Conservation (phyloP, 2,113 vertebrate species). For the Glaucomys volans region DNA sequence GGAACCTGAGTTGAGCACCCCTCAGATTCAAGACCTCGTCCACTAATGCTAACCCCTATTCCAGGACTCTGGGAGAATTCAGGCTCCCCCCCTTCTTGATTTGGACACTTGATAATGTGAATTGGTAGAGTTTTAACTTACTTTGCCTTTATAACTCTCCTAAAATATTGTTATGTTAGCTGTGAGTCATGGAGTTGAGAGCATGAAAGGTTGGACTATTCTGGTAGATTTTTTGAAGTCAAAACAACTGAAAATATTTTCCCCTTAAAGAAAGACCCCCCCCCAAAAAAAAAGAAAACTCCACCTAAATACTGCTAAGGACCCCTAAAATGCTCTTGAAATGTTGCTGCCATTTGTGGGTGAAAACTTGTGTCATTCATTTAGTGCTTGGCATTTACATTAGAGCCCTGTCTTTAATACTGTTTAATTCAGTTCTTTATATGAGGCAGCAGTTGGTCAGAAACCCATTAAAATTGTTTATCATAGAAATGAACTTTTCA, state of each 20-base stretch:
- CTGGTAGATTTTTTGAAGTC: neutral
- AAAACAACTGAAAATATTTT: neutral
- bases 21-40: neutral
- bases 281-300: too few species aligned
- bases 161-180: neutral
- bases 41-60: neutral
- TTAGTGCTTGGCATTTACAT: conserved; percentile 10
- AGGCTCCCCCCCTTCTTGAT: neutral
- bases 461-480: neutral
- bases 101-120: neutral
- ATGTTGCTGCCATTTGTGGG: neutral
- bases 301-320: neutral
- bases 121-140: neutral
- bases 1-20: neutral
- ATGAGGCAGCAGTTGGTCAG: neutral
- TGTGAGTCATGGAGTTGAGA: neutral
- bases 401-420: neutral
- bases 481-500: neutral
- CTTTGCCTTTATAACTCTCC: neutral
- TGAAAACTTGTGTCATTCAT: neutral
- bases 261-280: neutral
- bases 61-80: neutral
- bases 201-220: neutral
- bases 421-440: neutral
- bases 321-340: conserved; percentile 9